Percentiles rank a stretch among this genome's conserved stretches.
These are phyloP conservation scores for Musca vetustissima DNA, from an alignment of 1,140 invertebrate genomes.

Conservation along the genomic window DNA sequence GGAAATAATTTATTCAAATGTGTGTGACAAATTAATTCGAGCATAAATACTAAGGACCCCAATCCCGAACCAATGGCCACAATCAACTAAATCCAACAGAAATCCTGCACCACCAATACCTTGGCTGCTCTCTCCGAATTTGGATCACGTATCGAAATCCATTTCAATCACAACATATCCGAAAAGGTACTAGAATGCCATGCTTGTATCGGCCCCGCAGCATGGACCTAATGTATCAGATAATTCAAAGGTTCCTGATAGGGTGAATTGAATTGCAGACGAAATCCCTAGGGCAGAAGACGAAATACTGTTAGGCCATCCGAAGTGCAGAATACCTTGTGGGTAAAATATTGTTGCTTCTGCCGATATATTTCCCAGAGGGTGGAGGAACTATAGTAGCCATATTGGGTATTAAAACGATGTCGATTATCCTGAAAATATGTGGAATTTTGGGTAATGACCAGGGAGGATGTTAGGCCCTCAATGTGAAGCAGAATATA, in stretches of 20 bases:
- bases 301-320: background rate
- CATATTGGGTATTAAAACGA: background rate
- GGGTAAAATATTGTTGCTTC: conserved; percentile 28
- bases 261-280: background rate
- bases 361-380: conserved; percentile 30
- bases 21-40: no score
- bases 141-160: background rate
- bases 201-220: background rate
- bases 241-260: background rate
- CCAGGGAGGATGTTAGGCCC: no score
- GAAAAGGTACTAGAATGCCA: background rate
- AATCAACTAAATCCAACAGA: background rate
- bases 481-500: background rate
- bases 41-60: no score
- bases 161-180: background rate
- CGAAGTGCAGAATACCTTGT: conserved; percentile 29
- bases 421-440: background rate
- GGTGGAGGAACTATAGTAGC: background rate
- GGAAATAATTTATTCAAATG: no score
- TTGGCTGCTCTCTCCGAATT: background rate
- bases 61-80: background rate
- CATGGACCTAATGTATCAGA: background rate
- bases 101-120: background rate
- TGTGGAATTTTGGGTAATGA: background rate
- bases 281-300: background rate